Percentiles rank a stretch among this genome's conserved stretches.
These are phyloP conservation scores for Mus pahari DNA, from an alignment of 2,113 vertebrate genomes.

Conservation along the genomic window DNA sequence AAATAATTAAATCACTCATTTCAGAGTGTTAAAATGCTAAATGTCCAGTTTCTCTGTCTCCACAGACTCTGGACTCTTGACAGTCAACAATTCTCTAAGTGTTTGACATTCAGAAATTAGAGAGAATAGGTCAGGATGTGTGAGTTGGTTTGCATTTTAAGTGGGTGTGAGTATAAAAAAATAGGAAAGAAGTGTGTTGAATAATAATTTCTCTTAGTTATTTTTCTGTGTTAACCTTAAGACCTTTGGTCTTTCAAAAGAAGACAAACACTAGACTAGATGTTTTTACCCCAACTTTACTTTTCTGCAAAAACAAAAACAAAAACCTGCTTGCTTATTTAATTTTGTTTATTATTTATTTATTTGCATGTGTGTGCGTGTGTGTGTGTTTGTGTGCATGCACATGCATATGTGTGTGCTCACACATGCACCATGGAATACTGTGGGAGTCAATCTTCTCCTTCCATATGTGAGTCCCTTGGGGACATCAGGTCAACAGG, in stretches of 20 bases:
- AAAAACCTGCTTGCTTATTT: background rate
- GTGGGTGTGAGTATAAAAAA: slow-evolving; percentile 21
- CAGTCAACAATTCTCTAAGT: slow-evolving; percentile 71
- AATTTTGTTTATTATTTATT: background rate
- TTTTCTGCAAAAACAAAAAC: background rate
- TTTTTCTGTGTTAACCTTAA: slow-evolving; percentile 33
- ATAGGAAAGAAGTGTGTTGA: background rate
- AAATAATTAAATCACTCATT: slow-evolving; percentile 79
- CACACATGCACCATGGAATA: background rate
- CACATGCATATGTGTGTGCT: background rate
- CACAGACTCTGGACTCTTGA: slow-evolving; percentile 56
- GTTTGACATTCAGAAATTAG: slow-evolving; percentile 79
- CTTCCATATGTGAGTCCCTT: too few species aligned
- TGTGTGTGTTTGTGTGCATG: background rate
- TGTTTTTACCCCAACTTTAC: slow-evolving; percentile 2
- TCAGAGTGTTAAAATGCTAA: slow-evolving; percentile 73
- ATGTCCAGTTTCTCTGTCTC: slow-evolving; percentile 63
- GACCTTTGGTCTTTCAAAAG: slow-evolving; percentile 46
- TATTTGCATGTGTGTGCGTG: background rate
- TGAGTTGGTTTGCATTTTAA: slow-evolving; percentile 73
- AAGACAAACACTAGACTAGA: slow-evolving; percentile 45
- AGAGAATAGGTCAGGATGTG: slow-evolving; percentile 70
- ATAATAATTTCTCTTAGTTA: slow-evolving; percentile 46
- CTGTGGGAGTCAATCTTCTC: background rate
- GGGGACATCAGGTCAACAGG: background rate